Evolutionary conservation across 2,797 vertebrate genomes (phyloP), one percentile per base, ranked within the genome.

Genomic region (Triplophysa yarkandensis): DNA sequence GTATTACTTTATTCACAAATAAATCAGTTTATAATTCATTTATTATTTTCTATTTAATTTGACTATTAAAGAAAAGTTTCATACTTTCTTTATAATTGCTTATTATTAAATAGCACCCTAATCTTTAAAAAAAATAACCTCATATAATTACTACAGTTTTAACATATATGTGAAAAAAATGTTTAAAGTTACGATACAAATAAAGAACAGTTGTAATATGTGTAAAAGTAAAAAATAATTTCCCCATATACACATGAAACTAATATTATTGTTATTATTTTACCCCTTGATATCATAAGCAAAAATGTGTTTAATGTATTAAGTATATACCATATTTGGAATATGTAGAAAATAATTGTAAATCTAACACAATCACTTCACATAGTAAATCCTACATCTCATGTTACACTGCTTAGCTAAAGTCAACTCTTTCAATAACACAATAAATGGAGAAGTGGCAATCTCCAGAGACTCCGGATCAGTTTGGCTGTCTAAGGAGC

Each of bases 331-430:
- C 17, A 17, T 17, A 25, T 68, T 62, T 74, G 71, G 52, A 72
- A 70, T 48, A n/a, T 66, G 62, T 48, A 64, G n/a, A n/a, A n/a
- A n/a, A n/a, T n/a, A n/a, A n/a, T 77, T 44, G 25, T 48, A 66
- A 48, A 32, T 36, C 46, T 21, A 77, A 73, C 61, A 10, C 71
- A 74, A 44, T 77, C 66, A 73, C 23, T 28, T 62, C 64, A 34
- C 36, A 63, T 30, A 73, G 50, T 63, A 61, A 67, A 16, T 52
- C 71, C 52, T 72, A 58, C 65, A 30, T 65, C 63, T 61, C 44
- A 57, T 63, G 39, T 63, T 55, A 68, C 41, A 68, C 57, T 58
- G 36, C 4, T 48, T 52, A 61, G 25, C 44, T 54, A 21, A 54
- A 54, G 34, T 30, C 60, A 30, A 8, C 10, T n/a, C 17, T 41